Evolutionary conservation across 2,797 vertebrate species (phyloP), one percentile per base, ranked within the genome.

Genomic region (Enteromius fasciolatus): DNA sequence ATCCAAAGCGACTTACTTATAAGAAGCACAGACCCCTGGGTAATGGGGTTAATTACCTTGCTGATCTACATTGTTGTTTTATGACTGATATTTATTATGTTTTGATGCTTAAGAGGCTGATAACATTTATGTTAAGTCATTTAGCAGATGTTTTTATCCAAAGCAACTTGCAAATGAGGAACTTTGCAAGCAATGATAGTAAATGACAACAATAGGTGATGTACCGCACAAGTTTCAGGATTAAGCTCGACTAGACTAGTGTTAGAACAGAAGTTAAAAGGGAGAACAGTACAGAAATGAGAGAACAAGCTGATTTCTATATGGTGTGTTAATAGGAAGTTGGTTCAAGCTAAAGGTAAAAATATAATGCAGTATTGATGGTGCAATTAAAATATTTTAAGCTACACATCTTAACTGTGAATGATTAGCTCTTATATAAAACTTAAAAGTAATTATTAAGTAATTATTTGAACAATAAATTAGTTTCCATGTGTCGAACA

Each of bases 271-370:
- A 75, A 59, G 52, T 75, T 59, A 59, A 75, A 54, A 52, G 11
- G 17, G 17, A 72, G 46, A 72, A 74, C 28, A n/a, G 69, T n/a
- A 33, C 5, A 74, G 17, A 36, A 74, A 73, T 57, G 31, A 74
- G 31, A 74, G 50, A 73, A 52, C 46, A 73, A n/a, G 17, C 28
- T n/a, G 18, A 59, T 39, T 18, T 76, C 4, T 75, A 8, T 23
- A 5, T 17, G 50, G 23, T 23, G n/a, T 17, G 39, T 17, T 17
- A 17, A 39, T 41, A 25, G n/a, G 52, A 59, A 75, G 33, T 68
- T 28, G 46, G 6, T 11, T 33, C 61, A 59, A 3, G 33, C 15
- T 23, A 57, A 12, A 52, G 3, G n/a, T 59, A 2, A n/a, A 39
- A 74, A 57, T 7, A 10, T 70, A 3, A 20, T 20, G 1, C 2